Base-by-base conservation (phyloP, 2,797 vertebrate species). In the Alosa sapidissima region DNA sequence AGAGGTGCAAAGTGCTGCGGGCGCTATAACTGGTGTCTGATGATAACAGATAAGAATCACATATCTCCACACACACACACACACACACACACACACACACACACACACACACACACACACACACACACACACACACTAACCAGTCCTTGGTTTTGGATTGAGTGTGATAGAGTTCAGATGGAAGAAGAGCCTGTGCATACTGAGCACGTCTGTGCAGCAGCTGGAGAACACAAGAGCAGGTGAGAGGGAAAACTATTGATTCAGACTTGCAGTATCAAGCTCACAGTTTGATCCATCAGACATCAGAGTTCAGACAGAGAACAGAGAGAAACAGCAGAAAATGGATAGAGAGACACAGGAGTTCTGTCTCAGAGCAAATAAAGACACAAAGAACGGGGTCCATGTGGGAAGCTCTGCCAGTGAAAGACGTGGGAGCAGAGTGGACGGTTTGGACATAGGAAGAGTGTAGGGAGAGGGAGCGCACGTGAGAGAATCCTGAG, bases 251-350 rank as follows among this genome's bases (percentile, higher is more conserved):
- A 47, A 78, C 72, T 45, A 78, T 47, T 78, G 72, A 78, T 78
- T 47, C 72, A 47, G 6, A 47, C 36, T 2, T 47, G 36, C 41
- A 47, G 72, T 6, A 78, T 78, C 72, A 47, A 47, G 47, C 72
- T 45, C 72, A 78, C 72, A 78, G 72, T 78, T 78, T 78, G 72
- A 47, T 36, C 72, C 7, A 28, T 28, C 28, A 28, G 41, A 7
- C 72, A 78, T 47, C 72, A 3, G 72, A 33, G 24, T 45, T 75
- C 68, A 75, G 33, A 47, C 72, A 78, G 84, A 84, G 75, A 86
- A 81, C 10, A 21, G 81, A 21, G 81, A 89, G 78, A 87, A 83
- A 55, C 60, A 86, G 75, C 49, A 58, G 89, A 90, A 88, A 86
- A 83, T n/a, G 82, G 81, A 82, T 62, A 21, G 55, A 81, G 28